These are phyloP conservation scores for Tetanocera ferruginea DNA, from an alignment of 2,888 invertebrate genomes.

Conservation along the genomic window DNA sequence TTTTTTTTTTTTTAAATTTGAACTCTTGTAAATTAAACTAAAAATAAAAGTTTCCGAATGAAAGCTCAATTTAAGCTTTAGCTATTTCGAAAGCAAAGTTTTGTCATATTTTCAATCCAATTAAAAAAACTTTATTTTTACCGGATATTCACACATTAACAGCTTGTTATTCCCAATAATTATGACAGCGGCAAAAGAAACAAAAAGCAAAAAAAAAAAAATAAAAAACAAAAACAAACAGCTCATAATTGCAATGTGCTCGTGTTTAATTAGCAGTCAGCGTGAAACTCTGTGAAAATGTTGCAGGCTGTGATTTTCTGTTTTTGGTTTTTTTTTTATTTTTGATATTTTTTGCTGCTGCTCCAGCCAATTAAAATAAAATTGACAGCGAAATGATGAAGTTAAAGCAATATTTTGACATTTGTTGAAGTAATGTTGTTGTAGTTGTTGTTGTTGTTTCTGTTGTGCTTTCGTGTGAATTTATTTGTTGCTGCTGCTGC, in stretches of 20 bases:
- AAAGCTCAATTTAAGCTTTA: too few species aligned
- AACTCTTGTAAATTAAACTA: too few species aligned
- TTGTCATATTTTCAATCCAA: too few species aligned
- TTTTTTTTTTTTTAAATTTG: too few species aligned
- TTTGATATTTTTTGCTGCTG: not conserved
- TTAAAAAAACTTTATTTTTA: too few species aligned
- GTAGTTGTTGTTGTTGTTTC: not conserved
- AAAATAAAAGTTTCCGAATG: too few species aligned
- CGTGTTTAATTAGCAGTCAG: not conserved
- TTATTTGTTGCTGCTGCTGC: not conserved
- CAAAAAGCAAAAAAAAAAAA: not conserved
- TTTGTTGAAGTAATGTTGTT: not conserved
- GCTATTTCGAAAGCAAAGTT: too few species aligned
- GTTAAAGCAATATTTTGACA: not conserved
- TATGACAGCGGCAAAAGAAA: not conserved
- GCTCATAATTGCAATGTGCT: not conserved
- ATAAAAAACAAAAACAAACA: not conserved
- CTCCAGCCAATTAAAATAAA: constrained; percentile 6
- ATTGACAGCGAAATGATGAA: not conserved
- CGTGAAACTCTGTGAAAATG: too few species aligned
- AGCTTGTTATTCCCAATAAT: not conserved
- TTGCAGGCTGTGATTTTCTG: too few species aligned
- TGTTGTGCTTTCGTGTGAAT: not conserved
- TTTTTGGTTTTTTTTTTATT: too few species aligned
- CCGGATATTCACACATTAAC: too few species aligned